Evolutionary conservation across 2,797 vertebrate genomes (phyloP).

Genomic region (Euthynnus affinis): DNA sequence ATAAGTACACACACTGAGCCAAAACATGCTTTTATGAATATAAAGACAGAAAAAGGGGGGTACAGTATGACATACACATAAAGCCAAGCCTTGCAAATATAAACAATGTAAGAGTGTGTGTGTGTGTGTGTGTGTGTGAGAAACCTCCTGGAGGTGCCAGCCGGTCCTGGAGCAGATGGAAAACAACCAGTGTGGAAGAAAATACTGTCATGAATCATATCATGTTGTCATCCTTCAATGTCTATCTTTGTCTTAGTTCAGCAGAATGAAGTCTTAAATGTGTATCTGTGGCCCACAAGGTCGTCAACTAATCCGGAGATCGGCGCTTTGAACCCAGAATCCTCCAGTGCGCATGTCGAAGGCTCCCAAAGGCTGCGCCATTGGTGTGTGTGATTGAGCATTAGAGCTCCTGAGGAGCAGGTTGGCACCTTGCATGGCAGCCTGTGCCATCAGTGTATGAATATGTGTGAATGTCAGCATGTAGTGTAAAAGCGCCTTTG

Average conservation of each 20-base stretch:
- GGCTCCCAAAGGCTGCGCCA: too few species aligned
- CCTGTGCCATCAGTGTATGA: too few species aligned
- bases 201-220: slow-evolving; percentile 48
- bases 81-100: neutral
- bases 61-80: neutral
- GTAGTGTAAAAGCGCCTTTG: too few species aligned
- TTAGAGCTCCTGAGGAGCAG: too few species aligned
- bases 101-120: neutral
- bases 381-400: too few species aligned
- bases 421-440: too few species aligned
- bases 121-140: slow-evolving; percentile 19
- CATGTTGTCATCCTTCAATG: slow-evolving; percentile 29
- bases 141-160: slow-evolving; percentile 54
- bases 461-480: too few species aligned
- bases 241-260: slow-evolving; percentile 4
- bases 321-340: too few species aligned
- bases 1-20: slow-evolving; percentile 1
- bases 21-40: neutral
- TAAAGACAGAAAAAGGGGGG: too few species aligned
- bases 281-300: too few species aligned
- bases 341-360: too few species aligned
- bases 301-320: too few species aligned
- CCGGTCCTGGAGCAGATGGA: slow-evolving; percentile 56
- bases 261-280: slow-evolving; percentile 21
- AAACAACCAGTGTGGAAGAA: slow-evolving; percentile 40